Evolutionary conservation across 53 echinoderm and acorn worm genomes (phyloP).

Genomic region (Holothuria leucospilota): DNA sequence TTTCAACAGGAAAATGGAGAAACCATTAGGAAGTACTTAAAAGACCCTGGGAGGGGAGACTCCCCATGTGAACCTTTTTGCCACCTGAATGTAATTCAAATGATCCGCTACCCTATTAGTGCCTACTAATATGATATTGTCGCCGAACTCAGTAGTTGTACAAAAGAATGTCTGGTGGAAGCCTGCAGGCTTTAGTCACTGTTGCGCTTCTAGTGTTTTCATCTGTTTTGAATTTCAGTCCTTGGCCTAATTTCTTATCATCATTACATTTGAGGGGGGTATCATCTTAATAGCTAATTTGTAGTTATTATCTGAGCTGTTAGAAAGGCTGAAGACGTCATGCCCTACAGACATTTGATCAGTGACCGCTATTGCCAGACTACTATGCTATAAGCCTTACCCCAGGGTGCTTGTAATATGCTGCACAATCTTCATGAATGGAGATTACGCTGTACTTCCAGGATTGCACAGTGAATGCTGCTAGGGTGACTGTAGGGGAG

Average conservation of each 20-base stretch:
- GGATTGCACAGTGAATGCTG: no score
- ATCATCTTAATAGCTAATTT: slow-evolving; percentile 9
- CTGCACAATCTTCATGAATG: no score
- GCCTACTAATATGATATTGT: no score
- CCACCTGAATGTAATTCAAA: neutral
- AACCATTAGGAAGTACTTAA: no score
- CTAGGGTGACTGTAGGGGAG: no score
- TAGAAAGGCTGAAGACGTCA: neutral
- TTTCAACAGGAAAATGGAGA: no score
- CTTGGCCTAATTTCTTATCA: slow-evolving; percentile 44
- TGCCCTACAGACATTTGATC: no score
- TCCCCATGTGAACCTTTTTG: neutral
- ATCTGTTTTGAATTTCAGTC: slow-evolving; percentile 34
- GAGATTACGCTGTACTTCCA: no score
- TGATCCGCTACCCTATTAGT: neutral
- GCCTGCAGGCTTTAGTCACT: neutral
- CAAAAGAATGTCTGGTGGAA: neutral
- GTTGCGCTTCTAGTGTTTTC: neutral
- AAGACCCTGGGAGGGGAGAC: neutral
- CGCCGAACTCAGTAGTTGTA: no score
- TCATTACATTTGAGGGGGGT: neutral
- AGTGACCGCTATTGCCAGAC: no score
- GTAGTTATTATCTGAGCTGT: slow-evolving; percentile 10
- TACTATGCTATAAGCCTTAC: no score
- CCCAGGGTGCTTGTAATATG: no score